Evolutionary conservation across 2,113 vertebrate genomes (phyloP), one percentile per base, ranked within the genome.

Genomic region (Notiomystis cincta): DNA sequence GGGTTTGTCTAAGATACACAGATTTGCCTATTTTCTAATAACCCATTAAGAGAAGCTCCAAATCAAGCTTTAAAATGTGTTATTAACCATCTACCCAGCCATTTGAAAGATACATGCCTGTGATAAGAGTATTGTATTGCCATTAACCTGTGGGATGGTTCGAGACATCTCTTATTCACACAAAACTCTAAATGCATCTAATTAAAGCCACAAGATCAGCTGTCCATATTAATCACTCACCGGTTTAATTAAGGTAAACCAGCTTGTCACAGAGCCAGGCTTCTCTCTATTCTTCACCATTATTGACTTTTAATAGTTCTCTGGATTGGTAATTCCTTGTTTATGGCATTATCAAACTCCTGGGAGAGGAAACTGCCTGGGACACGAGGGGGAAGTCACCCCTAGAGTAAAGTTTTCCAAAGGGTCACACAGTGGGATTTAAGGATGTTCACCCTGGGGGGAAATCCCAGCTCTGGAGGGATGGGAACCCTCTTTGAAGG

Each of bases 191-290:
- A 98, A 98, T 48, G 87, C 88, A 97, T 88, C 95, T 92, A 87
- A 97, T 97, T 97, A 98, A 96, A 97, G 95, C 53, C 89, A 95
- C 79, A 20, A 87, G 85, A 97, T 95, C 96, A 97, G 95, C 95
- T 96, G 96, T 98, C 97, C 96, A 78, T 96, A 97, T 97, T 98
- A 97, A 98, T 97, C 96, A 97, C 86, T 97, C 94, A 97, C 87
- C 56, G 86, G 96, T 96, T 98, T 98, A 98, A 98, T 98, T 98
- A 98, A 97, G 95, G 97, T 96, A 98, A 98, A 97, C 95, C 91
- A 88, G 91, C 90, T 81, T 97, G 96, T 97, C 96, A 98, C 93
- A 97, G 95, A 97, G 90, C 64, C 95, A 96, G 81, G 42, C 83
- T 87, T 85, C 95, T 96, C 89, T 97, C 94, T 96, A 83, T 95